Evolutionary conservation across 2,113 vertebrate genomes (phyloP).

Genomic region (Abramis brama): DNA sequence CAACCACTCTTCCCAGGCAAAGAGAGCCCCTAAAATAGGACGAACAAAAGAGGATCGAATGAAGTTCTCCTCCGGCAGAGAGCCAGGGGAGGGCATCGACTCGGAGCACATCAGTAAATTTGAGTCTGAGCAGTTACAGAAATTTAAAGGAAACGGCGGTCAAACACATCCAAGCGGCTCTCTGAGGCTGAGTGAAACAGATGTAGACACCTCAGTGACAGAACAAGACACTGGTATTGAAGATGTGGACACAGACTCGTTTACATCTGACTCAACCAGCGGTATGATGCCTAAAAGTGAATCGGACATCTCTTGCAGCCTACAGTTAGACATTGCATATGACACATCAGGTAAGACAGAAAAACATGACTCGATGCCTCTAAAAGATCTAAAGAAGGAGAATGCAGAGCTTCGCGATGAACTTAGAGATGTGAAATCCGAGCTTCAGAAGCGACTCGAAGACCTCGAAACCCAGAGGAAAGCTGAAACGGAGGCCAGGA

Average conservation of each 20-base stretch:
- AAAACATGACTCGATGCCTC: slow-evolving; percentile 22
- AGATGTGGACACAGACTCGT: slow-evolving; percentile 47
- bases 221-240: slow-evolving; percentile 54
- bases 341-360: background rate
- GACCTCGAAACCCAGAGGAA: slow-evolving; percentile 76
- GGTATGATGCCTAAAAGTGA: slow-evolving; percentile 28
- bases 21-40: slow-evolving; percentile 50
- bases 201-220: slow-evolving; percentile 29
- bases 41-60: slow-evolving; percentile 50
- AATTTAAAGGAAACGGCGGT: slow-evolving; percentile 52
- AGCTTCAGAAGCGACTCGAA: slow-evolving; percentile 72
- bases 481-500: slow-evolving; percentile 73
- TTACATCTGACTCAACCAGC: slow-evolving; percentile 45
- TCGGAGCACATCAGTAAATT: slow-evolving; percentile 68
- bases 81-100: slow-evolving; percentile 79
- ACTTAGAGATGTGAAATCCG: slow-evolving; percentile 66
- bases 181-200: slow-evolving; percentile 35
- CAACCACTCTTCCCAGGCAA: slow-evolving; percentile 51
- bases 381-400: slow-evolving; percentile 66
- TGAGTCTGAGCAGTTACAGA: slow-evolving; percentile 51
- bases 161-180: slow-evolving; percentile 25
- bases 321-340: background rate
- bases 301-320: background rate
- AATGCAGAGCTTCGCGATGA: slow-evolving; percentile 69
- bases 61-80: slow-evolving; percentile 71